phyloP scores from a whole-genome alignment of 2,888 invertebrate species.

The Caenorhabditis macrosperma region DNA sequence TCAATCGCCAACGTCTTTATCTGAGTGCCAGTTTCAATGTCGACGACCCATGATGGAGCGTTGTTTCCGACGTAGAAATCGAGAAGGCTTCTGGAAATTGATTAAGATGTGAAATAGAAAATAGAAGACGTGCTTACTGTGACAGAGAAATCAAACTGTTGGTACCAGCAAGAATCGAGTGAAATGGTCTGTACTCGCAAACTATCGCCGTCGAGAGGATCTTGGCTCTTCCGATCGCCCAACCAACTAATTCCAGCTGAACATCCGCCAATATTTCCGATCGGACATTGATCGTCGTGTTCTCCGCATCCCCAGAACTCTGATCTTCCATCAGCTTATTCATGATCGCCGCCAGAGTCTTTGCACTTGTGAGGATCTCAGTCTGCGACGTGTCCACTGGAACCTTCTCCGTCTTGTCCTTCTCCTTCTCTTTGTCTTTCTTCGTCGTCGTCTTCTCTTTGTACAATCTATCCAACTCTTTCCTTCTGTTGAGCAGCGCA shows the following conservation, averaged over 20 bases:
- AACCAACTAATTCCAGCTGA: conserved; percentile 28
- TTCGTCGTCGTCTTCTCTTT: conserved; percentile 29
- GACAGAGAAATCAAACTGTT: conserved; percentile 49
- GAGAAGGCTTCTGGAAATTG: conserved; percentile 50
- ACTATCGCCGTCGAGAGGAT: conserved; percentile 31
- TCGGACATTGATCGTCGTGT: conserved; percentile 33
- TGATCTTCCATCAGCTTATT: conserved; percentile 10
- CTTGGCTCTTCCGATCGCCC: conserved; percentile 38
- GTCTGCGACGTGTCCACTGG: conserved; percentile 26
- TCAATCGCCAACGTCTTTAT: conserved; percentile 55
- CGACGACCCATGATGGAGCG: conserved; percentile 45
- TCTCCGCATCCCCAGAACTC: not conserved
- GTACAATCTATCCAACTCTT: conserved; percentile 47
- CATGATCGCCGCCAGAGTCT: conserved; percentile 54
- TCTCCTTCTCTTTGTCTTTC: conserved; percentile 37
- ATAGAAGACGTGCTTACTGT: conserved; percentile 25
- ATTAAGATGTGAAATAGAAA: not conserved
- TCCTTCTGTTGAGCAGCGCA: conserved; percentile 47
- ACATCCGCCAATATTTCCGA: conserved; percentile 31
- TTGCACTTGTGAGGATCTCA: conserved; percentile 52
- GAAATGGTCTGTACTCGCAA: conserved; percentile 54
- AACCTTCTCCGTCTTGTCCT: conserved; percentile 28
- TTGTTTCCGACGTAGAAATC: conserved; percentile 53
- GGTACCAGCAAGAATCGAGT: conserved; percentile 53
- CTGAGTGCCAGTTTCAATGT: conserved; percentile 37